phyloP scores from a whole-genome alignment of 2,797 vertebrate genomes.

The Pygocentrus nattereri region DNA sequence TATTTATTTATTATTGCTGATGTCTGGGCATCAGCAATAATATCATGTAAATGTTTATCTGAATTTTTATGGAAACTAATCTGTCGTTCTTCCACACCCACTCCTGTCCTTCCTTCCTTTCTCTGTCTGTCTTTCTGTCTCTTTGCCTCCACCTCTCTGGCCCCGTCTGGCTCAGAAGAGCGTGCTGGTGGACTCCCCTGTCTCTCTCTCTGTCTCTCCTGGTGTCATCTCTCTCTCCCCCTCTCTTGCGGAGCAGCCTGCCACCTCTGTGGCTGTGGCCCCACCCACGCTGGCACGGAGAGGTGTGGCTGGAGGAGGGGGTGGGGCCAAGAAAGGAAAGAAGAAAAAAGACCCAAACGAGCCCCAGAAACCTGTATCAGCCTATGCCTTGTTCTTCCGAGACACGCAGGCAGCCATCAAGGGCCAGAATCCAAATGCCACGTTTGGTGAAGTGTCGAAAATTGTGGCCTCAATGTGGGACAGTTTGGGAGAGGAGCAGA shows the following conservation, averaged over 20 bases:
- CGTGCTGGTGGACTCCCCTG: slow-evolving; percentile 78
- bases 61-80: slow-evolving; percentile 13
- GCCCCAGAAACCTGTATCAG: slow-evolving; percentile 90
- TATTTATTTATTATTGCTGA: too few relatives aligned
- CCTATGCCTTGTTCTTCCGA: slow-evolving; percentile 91
- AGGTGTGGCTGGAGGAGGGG: slow-evolving; percentile 53
- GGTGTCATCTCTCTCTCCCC: slow-evolving; percentile 75
- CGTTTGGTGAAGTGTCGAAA: slow-evolving; percentile 92
- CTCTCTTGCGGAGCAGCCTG: slow-evolving; percentile 64
- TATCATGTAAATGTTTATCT: too few relatives aligned
- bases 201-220: slow-evolving; percentile 74
- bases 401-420: slow-evolving; percentile 94
- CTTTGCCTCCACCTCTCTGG: background rate
- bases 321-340: slow-evolving; percentile 68
- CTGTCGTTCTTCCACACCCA: background rate
- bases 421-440: slow-evolving; percentile 91
- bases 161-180: slow-evolving; percentile 69
- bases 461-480: slow-evolving; percentile 97
- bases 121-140: background rate
- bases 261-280: slow-evolving; percentile 43
- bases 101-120: background rate
- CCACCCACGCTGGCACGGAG: slow-evolving; percentile 59
- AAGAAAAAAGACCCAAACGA: slow-evolving; percentile 92
- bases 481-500: slow-evolving; percentile 93
- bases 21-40: too few relatives aligned